Conservation (phyloP, 2,888 invertebrate species). For the Platycheirus albimanus region DNA sequence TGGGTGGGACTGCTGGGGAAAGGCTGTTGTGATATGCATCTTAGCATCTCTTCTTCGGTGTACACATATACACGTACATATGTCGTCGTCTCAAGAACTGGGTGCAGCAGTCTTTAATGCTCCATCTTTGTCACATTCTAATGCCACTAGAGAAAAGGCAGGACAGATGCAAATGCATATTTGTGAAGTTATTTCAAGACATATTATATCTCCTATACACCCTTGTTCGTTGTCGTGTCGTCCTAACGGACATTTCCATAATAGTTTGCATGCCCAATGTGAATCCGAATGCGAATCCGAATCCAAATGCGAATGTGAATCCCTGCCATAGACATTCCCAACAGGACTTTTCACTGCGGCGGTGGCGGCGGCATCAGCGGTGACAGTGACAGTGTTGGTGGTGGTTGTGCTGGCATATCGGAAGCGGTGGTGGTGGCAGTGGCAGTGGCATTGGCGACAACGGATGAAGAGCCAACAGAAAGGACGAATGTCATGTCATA, state of each 20-base stretch:
- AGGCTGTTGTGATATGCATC: constrained; percentile 2
- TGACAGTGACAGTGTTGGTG: too few relatives aligned
- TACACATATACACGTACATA: too few relatives aligned
- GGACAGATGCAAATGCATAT: constrained; percentile 57
- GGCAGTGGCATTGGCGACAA: not conserved
- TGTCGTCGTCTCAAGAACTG: constrained; percentile 44
- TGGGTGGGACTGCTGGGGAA: too few relatives aligned
- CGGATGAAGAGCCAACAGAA: constrained; percentile 21
- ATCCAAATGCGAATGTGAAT: constrained; percentile 9
- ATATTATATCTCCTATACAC: constrained; percentile 22
- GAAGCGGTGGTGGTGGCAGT: not conserved
- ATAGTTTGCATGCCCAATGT: constrained; percentile 66
- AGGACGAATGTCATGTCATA: constrained; percentile 59
- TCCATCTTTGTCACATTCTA: constrained; percentile 57
- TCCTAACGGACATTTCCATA: constrained; percentile 44
- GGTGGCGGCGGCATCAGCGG: too few relatives aligned
- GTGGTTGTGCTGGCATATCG: too few relatives aligned
- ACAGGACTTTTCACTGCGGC: constrained; percentile 7
- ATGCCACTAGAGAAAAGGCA: constrained; percentile 22
- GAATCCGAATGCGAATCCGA: constrained; percentile 11
- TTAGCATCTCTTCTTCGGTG: not conserved
- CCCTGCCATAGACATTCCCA: not conserved
- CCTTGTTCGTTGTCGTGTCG: constrained; percentile 16
- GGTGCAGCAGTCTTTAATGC: constrained; percentile 34
- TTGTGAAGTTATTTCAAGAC: constrained; percentile 42